These are phyloP conservation scores for Andricus quercusramuli DNA, from an alignment of 2,888 invertebrate genomes.

Conservation along the genomic window DNA sequence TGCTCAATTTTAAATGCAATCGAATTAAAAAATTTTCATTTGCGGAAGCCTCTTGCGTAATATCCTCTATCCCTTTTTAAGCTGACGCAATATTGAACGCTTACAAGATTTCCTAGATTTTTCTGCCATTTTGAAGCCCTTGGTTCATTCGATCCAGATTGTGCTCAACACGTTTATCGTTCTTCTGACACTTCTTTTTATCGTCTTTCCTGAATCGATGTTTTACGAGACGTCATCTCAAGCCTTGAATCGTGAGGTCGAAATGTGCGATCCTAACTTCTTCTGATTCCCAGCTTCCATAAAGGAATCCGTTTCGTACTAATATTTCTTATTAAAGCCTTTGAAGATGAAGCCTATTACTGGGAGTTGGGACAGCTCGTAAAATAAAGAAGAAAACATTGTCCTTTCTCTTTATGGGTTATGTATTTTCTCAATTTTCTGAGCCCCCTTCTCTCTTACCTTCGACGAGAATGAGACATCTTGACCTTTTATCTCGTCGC, in stretches of 20 bases:
- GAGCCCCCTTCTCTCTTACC: background rate
- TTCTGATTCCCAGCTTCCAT: conserved; percentile 28
- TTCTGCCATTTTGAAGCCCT: background rate
- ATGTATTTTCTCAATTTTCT: conserved; percentile 31
- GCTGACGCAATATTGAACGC: background rate
- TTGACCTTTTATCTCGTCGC: conserved; percentile 19
- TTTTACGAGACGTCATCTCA: conserved; percentile 27
- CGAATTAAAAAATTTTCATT: too few relatives aligned
- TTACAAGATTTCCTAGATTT: background rate
- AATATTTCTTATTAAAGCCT: conserved; percentile 26
- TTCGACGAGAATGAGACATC: conserved; percentile 1
- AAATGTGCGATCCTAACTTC: conserved; percentile 14
- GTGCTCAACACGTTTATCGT: conserved; percentile 26
- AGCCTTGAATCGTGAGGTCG: conserved; percentile 12
- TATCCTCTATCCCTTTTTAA: background rate
- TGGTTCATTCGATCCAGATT: background rate
- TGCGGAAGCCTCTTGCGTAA: background rate
- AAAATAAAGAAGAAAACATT: conserved; percentile 30
- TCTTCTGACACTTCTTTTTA: conserved; percentile 27
- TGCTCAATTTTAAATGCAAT: too few relatives aligned
- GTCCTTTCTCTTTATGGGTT: conserved; percentile 30
- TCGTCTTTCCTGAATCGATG: conserved; percentile 17
- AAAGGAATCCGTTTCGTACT: conserved; percentile 1
- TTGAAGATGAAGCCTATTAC: conserved; percentile 20
- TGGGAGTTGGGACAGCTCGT: conserved; percentile 27